Evolutionary conservation across 2,113 vertebrate species (phyloP).

Genomic region (Leptocoma aspasia): DNA sequence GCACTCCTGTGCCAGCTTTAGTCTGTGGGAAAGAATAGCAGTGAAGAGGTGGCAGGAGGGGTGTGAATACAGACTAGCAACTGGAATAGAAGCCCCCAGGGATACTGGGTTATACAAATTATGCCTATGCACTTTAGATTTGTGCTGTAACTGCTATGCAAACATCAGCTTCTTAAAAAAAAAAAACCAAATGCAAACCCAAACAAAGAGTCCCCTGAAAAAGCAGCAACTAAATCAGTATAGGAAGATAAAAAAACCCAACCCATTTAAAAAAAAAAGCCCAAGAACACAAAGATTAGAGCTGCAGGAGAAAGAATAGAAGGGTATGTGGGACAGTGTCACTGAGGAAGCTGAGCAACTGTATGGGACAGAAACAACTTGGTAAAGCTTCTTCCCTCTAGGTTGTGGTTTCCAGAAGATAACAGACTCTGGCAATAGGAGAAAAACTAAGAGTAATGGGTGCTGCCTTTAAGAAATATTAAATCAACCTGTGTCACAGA

Average conservation of each 20-base stretch:
- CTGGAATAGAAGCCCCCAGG: background rate
- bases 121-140: background rate
- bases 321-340: background rate
- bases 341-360: background rate
- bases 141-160: background rate
- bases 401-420: background rate
- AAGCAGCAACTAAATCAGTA: background rate
- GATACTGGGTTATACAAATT: background rate
- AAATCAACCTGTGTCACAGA: background rate
- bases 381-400: background rate
- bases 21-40: slow-evolving; percentile 1
- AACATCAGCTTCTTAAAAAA: background rate
- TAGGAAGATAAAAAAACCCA: background rate
- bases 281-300: background rate
- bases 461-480: background rate
- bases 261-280: background rate
- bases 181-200: background rate
- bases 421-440: background rate
- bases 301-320: background rate
- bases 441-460: background rate
- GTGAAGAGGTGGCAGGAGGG: slow-evolving; percentile 3
- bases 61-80: background rate
- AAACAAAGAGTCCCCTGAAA: background rate
- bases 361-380: background rate
- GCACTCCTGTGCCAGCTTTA: background rate